A percentile compares a stretch with the other conserved stretches of the same genome.
Conservation (phyloP, 2,113 vertebrate species). For the Poicephalus gulielmi region DNA sequence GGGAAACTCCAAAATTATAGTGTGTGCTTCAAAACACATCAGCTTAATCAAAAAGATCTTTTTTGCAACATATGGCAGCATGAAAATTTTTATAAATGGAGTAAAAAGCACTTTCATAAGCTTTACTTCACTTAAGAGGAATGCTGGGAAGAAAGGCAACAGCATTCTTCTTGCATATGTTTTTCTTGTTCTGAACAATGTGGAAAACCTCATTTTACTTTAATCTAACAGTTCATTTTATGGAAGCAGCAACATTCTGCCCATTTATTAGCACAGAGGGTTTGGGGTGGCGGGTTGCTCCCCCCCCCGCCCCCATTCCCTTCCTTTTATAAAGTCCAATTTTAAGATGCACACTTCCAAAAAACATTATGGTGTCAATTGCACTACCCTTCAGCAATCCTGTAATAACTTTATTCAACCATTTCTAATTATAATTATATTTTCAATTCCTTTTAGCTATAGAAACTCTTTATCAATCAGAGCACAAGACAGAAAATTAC, state of each 20-base stretch:
- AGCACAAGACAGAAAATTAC: slow-evolving; percentile 97
- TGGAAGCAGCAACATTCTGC: slow-evolving; percentile 77
- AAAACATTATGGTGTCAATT: slow-evolving; percentile 86
- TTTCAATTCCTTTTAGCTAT: slow-evolving; percentile 91
- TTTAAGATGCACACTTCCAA: slow-evolving; percentile 81
- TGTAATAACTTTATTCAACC: slow-evolving; percentile 94
- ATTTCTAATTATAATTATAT: slow-evolving; percentile 96
- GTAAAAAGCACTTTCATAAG: slow-evolving; percentile 79
- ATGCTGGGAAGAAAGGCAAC: slow-evolving; percentile 73
- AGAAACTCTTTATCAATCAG: slow-evolving; percentile 97
- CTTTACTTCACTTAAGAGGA: slow-evolving; percentile 79
- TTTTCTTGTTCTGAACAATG: slow-evolving; percentile 77
- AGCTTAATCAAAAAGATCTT: slow-evolving; percentile 79
- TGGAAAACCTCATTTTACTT: slow-evolving; percentile 79
- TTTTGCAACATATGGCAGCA: slow-evolving; percentile 77
- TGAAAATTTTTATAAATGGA: slow-evolving; percentile 79
- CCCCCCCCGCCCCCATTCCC: background rate
- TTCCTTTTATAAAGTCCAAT: slow-evolving; percentile 78
- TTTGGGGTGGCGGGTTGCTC: slow-evolving; percentile 50
- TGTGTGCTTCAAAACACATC: slow-evolving; percentile 72
- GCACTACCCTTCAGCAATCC: slow-evolving; percentile 89
- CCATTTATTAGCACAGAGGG: slow-evolving; percentile 77
- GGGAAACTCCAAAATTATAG: slow-evolving; percentile 70
- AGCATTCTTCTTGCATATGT: slow-evolving; percentile 78
- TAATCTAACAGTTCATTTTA: slow-evolving; percentile 79